Conservation (phyloP, 2,797 vertebrate species). For the Artibeus jamaicensis region DNA sequence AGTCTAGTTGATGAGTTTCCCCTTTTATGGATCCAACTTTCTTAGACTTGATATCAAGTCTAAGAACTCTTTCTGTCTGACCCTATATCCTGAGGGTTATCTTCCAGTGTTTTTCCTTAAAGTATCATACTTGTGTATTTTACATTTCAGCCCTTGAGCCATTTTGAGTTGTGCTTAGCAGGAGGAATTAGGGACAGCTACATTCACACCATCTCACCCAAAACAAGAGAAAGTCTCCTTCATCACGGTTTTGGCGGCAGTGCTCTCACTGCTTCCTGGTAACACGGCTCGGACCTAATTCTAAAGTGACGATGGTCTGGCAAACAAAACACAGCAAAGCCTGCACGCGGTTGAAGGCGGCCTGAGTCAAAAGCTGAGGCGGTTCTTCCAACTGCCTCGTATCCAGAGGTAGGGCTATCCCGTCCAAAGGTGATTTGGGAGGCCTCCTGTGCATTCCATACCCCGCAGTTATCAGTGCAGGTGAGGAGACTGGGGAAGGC, state of each 20-base stretch:
- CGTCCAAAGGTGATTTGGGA: not conserved
- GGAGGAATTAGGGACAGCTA: not conserved
- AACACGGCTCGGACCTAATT: not conserved
- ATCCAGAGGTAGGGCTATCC: not conserved
- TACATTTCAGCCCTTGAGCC: not conserved
- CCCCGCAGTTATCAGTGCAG: not conserved
- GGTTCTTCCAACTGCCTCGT: not conserved
- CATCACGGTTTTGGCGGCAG: not conserved
- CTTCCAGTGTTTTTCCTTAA: not conserved
- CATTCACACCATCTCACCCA: too few relatives aligned
- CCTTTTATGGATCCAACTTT: not conserved
- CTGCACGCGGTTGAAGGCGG: not conserved
- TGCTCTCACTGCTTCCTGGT: not conserved
- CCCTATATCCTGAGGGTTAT: not conserved
- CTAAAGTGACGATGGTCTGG: not conserved
- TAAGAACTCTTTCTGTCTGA: not conserved
- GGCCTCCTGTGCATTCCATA: not conserved
- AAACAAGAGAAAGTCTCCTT: not conserved
- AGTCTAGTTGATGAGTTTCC: not conserved
- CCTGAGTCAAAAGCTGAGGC: not conserved
- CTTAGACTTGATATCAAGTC: not conserved
- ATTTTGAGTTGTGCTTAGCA: not conserved
- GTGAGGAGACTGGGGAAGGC: not conserved
- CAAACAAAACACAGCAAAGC: not conserved
- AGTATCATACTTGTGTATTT: not conserved